Base-by-base conservation (phyloP, 2,113 vertebrate genomes). In the Murina feae region DNA sequence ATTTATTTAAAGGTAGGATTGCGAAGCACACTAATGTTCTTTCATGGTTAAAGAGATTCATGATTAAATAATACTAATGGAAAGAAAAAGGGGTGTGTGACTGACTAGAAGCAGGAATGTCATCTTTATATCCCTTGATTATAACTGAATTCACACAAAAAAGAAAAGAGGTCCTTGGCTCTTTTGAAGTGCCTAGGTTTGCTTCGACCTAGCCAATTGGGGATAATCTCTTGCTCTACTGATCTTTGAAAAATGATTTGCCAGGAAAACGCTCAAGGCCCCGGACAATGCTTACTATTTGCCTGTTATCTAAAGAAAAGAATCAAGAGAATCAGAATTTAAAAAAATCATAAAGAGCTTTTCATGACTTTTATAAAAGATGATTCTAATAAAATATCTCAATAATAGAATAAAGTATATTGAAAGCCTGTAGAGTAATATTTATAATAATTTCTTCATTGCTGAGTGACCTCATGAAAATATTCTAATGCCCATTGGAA, bases 101-200 rank as follows among this genome's bases (percentile, higher is more conserved):
- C 65, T 88, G 85, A 95, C 65, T 93, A 83, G 55, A 97, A 51
- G 72, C 9, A 86, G 55, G 18, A 78, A 81, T 89, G 63, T 93
- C 95, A 89, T 95, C 93, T 97, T 95, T 90, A 96, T 10, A 89
- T 91, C 32, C 42, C 95, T 96, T 90, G 90, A 95, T 92, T 95
- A 85, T 71, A 94, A 74, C 81, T 95, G 85, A 91, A 91, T 58
- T 89, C 84, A 87, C 84, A 87, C 75, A 87, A 92, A 89, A 68
- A 84, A 37, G 35, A 23, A 80, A 95, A 75, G n/a, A 79, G 30
- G 37, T 82, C 49, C 3, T 49, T 87, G 66, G 32, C 18, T 95
- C 72, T 72, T 96, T 89, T 90, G 72, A 95, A 93, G 93, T 69
- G 60, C n/a, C 23, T 93, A 69, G 55, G 72, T 39, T 89, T 94